phyloP scores from a whole-genome alignment of 2,888 invertebrate species.

The Sinohyriopsis cumingii region DNA sequence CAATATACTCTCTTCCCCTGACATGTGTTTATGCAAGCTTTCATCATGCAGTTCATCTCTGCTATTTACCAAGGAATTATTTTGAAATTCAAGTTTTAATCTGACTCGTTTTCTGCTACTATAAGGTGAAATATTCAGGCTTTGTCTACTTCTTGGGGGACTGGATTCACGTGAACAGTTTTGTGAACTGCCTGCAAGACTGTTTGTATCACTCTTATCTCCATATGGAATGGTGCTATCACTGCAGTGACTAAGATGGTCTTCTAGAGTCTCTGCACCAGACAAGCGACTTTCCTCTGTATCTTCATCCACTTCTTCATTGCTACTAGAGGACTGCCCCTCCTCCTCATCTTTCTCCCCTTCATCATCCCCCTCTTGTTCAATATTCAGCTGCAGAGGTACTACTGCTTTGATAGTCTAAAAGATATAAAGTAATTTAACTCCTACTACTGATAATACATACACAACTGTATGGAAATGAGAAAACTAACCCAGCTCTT shows the following conservation, averaged over 20 bases:
- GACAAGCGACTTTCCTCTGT: slow-evolving; percentile 3
- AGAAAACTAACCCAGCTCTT: too few relatives aligned
- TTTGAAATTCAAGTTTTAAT: slow-evolving; percentile 16
- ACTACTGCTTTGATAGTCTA: slow-evolving; percentile 48
- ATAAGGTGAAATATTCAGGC: background rate
- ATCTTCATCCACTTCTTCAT: slow-evolving; percentile 13
- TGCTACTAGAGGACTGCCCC: slow-evolving; percentile 9
- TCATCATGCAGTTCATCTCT: too few relatives aligned
- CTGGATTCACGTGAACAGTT: slow-evolving; percentile 1
- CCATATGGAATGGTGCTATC: slow-evolving; percentile 39
- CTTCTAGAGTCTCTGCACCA: slow-evolving; percentile 18
- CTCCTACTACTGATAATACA: too few relatives aligned
- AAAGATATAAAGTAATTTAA: slow-evolving; percentile 9
- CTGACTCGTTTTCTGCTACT: slow-evolving; percentile 23
- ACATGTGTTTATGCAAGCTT: too few relatives aligned
- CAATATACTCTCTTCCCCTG: too few relatives aligned
- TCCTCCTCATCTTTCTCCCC: slow-evolving; percentile 14
- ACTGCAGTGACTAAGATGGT: slow-evolving; percentile 27
- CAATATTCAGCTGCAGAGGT: slow-evolving; percentile 29
- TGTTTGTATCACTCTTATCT: slow-evolving; percentile 36
- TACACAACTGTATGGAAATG: too few relatives aligned
- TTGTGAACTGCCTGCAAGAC: slow-evolving; percentile 22
- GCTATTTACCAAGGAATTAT: too few relatives aligned
- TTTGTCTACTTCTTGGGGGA: too few relatives aligned
- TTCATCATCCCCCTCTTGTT: slow-evolving; percentile 23